These are phyloP conservation scores for Melanotaenia pygmaea DNA, from an alignment of 2,797 vertebrate species.

Conservation along the genomic window DNA sequence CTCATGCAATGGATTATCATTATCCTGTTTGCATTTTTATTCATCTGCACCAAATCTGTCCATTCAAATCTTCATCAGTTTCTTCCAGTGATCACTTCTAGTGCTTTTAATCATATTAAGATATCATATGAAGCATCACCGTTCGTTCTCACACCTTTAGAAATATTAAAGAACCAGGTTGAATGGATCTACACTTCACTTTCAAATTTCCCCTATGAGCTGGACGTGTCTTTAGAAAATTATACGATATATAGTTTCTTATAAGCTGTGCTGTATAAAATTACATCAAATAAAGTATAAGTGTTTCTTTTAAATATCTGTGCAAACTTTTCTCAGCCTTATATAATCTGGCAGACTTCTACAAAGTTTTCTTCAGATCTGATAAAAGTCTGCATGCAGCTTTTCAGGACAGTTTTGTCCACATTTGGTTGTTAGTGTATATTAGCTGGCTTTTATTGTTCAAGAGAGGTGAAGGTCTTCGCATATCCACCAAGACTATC, in stretches of 20 bases:
- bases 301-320: too few species aligned
- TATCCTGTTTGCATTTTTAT: not conserved
- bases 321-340: too few species aligned
- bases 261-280: too few species aligned
- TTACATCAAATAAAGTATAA: too few species aligned
- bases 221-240: not conserved
- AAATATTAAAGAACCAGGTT: not conserved
- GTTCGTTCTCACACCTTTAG: not conserved
- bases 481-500: conserved; percentile 35
- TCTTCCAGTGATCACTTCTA: not conserved
- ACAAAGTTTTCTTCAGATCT: not conserved
- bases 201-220: not conserved
- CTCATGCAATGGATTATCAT: accelerated
- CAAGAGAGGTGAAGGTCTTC: conserved; percentile 33
- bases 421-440: conserved; percentile 11
- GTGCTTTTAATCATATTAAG: not conserved
- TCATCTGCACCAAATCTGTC: not conserved
- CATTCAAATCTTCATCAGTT: not conserved
- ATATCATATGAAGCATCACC: not conserved
- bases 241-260: not conserved
- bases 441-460: conserved; percentile 36
- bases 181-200: not conserved
- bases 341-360: too few species aligned
- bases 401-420: conserved; percentile 27
- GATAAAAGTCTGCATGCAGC: conserved; percentile 32